Evolutionary conservation across 1,140 invertebrate genomes (phyloP).

Genomic region (Leguminivora glycinivorella): DNA sequence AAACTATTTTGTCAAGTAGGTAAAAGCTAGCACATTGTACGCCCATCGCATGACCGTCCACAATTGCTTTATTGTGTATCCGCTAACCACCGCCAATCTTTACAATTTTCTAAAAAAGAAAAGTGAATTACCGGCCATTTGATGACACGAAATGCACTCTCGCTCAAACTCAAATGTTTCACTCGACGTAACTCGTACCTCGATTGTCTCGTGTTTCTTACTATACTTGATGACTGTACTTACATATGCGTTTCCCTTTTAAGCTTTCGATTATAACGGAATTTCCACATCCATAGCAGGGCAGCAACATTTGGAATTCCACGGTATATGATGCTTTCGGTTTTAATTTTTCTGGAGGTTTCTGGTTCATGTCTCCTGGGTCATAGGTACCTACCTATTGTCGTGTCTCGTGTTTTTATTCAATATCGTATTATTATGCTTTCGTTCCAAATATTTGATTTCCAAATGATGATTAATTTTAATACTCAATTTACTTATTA

Average conservation of each 20-base stretch:
- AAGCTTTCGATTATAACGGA: neutral
- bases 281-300: neutral
- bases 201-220: neutral
- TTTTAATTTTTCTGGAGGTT: too few relatives aligned
- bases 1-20: neutral
- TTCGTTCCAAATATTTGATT: neutral
- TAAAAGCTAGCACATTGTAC: neutral
- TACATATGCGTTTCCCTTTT: neutral
- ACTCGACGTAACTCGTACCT: neutral
- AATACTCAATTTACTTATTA: too few relatives aligned
- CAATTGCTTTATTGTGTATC: slow-evolving; percentile 23
- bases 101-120: slow-evolving; percentile 16
- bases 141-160: slow-evolving; percentile 8
- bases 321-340: too few relatives aligned
- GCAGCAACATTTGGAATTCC: too few relatives aligned
- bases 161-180: neutral
- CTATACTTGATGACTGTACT: neutral
- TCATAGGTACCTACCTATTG: too few relatives aligned
- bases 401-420: too few relatives aligned
- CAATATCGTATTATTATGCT: neutral
- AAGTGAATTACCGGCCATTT: neutral
- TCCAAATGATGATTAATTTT: too few relatives aligned
- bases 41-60: neutral
- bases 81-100: neutral
- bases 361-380: too few relatives aligned